Evolutionary conservation across 2,888 invertebrate species (phyloP), one percentile per base, ranked within the genome.

Genomic region (Cheilosia scutellata): DNA sequence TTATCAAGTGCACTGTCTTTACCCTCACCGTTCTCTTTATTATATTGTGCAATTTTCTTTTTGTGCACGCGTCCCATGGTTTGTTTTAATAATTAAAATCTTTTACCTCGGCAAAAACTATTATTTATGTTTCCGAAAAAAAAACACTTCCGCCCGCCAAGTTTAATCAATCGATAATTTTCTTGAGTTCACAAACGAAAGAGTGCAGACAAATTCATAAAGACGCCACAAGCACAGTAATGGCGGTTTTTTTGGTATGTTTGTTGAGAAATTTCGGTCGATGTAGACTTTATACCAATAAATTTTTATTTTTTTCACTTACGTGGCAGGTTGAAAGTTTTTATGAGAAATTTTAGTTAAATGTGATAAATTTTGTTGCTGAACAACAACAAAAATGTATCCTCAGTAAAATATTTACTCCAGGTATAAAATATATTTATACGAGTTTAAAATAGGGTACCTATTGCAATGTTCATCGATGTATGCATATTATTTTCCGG

Each of bases 21-120:
- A 42, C 89, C 88, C 60, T 89, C 89, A 13, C 89, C 88, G 84
- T 89, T 90, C 88, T 90, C 87, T 42, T 49, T 74, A 58, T 68
- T 74, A 31, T 89, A 89, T 75, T 91, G 90, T 25, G 89, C 88
- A 44, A 89, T 87, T 88, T 91, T 91, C 66, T 89, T 91, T 83
- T 91, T 92, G 55, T 91, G 90, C 33, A 90, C 87, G 77, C 91
- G 90, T 13, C 89, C 91, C 91, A 91, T 91, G 11, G 4, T 58
- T 77, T 11, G 9, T 37, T n/a, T 33, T 62, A 33, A 16, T 66
- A 51, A 44, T 77, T 88, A 87, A 82, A 40, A 66, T 55, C 37
- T 25, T 27, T 60, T 16, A 65, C 58, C 58, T 5, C 25, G 49
- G 7, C 5, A 68, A 71, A 71, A 53, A 44, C 31, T 53, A 53